phyloP scores from a whole-genome alignment of 1,140 invertebrate species.

The Propsilocerus akamusi region DNA sequence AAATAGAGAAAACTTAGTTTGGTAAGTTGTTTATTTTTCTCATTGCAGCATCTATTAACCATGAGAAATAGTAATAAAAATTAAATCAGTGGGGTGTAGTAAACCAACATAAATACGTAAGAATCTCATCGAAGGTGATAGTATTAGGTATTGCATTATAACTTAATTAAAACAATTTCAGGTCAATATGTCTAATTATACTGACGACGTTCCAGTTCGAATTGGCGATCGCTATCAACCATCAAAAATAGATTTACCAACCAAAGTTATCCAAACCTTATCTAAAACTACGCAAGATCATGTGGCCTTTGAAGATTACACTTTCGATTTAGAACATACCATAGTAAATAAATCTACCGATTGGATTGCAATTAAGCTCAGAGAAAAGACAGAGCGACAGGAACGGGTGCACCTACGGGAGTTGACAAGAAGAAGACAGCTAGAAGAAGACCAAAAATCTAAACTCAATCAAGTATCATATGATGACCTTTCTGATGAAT shows the following conservation, averaged over 20 bases:
- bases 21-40: no score
- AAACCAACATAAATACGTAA: no score
- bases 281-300: slow-evolving; percentile 28
- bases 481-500: slow-evolving; percentile 23
- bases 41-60: no score
- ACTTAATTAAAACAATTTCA: no score
- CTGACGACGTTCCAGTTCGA: slow-evolving; percentile 71
- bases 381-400: slow-evolving; percentile 33
- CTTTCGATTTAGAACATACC: slow-evolving; percentile 49
- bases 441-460: slow-evolving; percentile 31
- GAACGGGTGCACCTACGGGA: slow-evolving; percentile 33
- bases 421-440: slow-evolving; percentile 29
- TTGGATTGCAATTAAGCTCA: slow-evolving; percentile 39
- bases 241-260: slow-evolving; percentile 44
- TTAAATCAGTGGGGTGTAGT: no score
- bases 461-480: slow-evolving; percentile 34
- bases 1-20: no score
- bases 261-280: slow-evolving; percentile 39
- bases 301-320: slow-evolving; percentile 35
- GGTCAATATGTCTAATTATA: no score
- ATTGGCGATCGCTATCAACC: slow-evolving; percentile 69
- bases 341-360: slow-evolving; percentile 47
- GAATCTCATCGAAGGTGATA: no score
- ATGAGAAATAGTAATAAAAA: no score
- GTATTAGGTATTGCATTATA: no score